These are phyloP conservation scores for Mimumesa dahlbomi DNA, from an alignment of 2,888 invertebrate genomes.

Conservation along the genomic window DNA sequence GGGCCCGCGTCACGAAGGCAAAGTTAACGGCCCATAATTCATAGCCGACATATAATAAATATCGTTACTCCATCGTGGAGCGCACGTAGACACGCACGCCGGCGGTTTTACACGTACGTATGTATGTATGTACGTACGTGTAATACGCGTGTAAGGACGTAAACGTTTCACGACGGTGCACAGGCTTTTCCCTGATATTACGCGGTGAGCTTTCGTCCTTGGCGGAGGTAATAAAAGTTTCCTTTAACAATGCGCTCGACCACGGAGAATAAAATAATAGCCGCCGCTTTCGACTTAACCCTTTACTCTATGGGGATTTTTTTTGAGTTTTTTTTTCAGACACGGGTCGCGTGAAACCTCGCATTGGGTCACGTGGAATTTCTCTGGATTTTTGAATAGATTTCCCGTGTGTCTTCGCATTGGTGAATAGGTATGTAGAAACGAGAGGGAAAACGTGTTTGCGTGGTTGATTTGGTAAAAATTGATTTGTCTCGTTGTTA, in stretches of 20 bases:
- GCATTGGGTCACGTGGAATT: not conserved
- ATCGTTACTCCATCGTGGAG: conserved; percentile 65
- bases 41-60: conserved; percentile 72
- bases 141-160: conserved; percentile 33
- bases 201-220: conserved; percentile 61
- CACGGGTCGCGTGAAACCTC: conserved; percentile 1
- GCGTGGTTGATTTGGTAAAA: too few species aligned
- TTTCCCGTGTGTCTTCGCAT: too few species aligned
- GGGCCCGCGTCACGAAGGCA: conserved; percentile 64
- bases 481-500: too few species aligned
- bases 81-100: conserved; percentile 45
- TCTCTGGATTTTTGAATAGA: too few species aligned
- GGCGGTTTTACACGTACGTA: conserved; percentile 36
- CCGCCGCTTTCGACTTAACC: conserved; percentile 23
- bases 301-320: conserved; percentile 8
- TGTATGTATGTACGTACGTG: conserved; percentile 25
- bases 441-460: too few species aligned
- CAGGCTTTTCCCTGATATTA: conserved; percentile 51
- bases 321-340: conserved; percentile 5
- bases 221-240: conserved; percentile 55
- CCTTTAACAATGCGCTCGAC: conserved; percentile 44
- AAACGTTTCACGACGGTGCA: conserved; percentile 45
- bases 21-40: conserved; percentile 74
- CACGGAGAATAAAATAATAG: conserved; percentile 43
- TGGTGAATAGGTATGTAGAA: too few species aligned